phyloP scores from a whole-genome alignment of 1,140 invertebrate genomes.

The Cyclargus thomasi region DNA sequence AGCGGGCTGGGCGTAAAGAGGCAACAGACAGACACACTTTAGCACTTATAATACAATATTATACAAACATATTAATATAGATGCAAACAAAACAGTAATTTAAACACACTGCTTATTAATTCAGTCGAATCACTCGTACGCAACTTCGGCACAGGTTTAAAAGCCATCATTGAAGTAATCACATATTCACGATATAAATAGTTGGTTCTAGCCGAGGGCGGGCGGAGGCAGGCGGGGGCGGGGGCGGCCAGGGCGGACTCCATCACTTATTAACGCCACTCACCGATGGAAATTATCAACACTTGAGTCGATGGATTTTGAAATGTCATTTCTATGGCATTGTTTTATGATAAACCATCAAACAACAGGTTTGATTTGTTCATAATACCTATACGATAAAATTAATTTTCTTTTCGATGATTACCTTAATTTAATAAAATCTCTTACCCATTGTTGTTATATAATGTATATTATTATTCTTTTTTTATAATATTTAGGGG shows the following conservation, averaged over 20 bases:
- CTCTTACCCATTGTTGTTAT: no score
- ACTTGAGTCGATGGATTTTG: background rate
- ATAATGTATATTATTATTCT: no score
- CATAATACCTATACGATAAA: no score
- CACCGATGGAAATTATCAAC: background rate
- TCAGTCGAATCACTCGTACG: background rate
- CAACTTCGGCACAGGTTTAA: background rate
- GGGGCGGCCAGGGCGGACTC: background rate
- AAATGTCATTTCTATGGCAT: background rate
- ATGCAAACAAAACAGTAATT: background rate
- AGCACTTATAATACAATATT: no score
- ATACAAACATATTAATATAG: no score
- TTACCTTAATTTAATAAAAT: no score
- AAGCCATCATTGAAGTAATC: slow-evolving; percentile 1
- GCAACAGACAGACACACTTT: no score
- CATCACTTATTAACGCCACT: background rate
- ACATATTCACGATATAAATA: background rate
- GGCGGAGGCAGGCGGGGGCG: no score
- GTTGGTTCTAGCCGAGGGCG: background rate
- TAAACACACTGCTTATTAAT: background rate
- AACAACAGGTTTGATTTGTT: no score
- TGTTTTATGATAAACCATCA: background rate
- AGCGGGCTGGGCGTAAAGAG: no score
- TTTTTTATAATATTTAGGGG: no score
- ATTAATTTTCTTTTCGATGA: no score